Evolutionary conservation across 2,113 vertebrate genomes (phyloP).

Genomic region (Hyaena hyaena): DNA sequence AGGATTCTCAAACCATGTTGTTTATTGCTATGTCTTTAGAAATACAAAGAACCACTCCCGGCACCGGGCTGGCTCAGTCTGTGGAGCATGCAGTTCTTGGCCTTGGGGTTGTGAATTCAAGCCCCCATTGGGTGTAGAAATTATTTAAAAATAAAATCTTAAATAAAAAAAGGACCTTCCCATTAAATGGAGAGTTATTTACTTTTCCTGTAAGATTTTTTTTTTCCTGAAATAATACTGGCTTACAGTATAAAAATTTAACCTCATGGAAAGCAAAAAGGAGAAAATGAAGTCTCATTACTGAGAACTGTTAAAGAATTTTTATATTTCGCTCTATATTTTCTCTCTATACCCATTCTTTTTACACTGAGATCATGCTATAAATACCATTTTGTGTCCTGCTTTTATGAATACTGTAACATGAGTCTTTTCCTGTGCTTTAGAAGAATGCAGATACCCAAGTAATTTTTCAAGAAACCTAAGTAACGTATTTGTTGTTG

Average conservation of each 20-base stretch:
- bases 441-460: not conserved
- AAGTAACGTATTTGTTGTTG: not conserved
- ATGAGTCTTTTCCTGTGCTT: not conserved
- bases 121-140: too few relatives aligned
- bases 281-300: not conserved
- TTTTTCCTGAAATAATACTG: constrained; percentile 17
- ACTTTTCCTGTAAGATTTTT: not conserved
- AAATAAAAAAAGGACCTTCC: not conserved
- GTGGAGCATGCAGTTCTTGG: too few relatives aligned
- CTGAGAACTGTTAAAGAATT: not conserved
- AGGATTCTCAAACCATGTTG: not conserved
- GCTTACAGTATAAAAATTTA: not conserved
- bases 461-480: constrained; percentile 21
- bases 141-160: not conserved
- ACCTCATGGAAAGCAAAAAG: not conserved
- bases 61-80: too few relatives aligned
- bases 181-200: not conserved
- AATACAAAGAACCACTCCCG: not conserved
- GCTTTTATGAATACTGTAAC: not conserved
- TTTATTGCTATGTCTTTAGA: not conserved
- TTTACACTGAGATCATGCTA: not conserved
- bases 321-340: constrained; percentile 18
- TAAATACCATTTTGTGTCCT: not conserved
- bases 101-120: too few relatives aligned
- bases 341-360: not conserved